phyloP scores from a whole-genome alignment of 1,140 invertebrate genomes.

The Euwallacea fornicatus region DNA sequence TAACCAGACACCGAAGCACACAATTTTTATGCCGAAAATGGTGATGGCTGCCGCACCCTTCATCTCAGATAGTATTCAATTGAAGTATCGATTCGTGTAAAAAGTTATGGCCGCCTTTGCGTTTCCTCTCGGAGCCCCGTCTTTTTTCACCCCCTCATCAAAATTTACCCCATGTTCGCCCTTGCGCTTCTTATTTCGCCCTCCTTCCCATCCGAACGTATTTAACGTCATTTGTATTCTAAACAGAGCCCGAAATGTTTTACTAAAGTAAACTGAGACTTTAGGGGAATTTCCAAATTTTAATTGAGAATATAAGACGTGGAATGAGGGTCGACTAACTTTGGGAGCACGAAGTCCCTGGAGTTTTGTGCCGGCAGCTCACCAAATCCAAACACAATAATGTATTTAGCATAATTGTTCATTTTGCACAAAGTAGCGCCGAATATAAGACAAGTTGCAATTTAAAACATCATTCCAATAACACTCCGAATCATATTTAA shows the following conservation, averaged over 20 bases:
- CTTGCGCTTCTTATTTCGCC: conserved; percentile 20
- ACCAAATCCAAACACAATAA: too few species aligned
- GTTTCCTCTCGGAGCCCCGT: background rate
- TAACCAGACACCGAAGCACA: too few species aligned
- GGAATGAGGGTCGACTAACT: conserved; percentile 26
- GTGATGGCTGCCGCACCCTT: too few species aligned
- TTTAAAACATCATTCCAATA: too few species aligned
- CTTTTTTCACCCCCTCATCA: conserved; percentile 6
- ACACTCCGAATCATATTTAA: background rate
- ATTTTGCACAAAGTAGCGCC: too few species aligned
- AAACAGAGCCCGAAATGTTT: conserved; percentile 32
- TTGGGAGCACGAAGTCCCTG: conserved; percentile 5
- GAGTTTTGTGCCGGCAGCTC: background rate
- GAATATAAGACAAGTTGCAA: too few species aligned
- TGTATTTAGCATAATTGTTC: too few species aligned
- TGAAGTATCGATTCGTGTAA: background rate
- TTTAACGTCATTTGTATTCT: conserved; percentile 34
- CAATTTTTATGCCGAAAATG: too few species aligned
- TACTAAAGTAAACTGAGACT: conserved; percentile 36
- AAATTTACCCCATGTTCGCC: conserved; percentile 17
- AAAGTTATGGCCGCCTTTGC: conserved; percentile 11
- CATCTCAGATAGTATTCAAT: background rate
- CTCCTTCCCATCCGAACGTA: conserved; percentile 16
- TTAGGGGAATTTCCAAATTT: conserved; percentile 37
- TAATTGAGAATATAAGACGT: conserved; percentile 36